A percentile compares a stretch with the other conserved stretches of the same genome.
Conservation (phyloP, 1,140 invertebrate genomes). For the Lycorma delicatula region DNA sequence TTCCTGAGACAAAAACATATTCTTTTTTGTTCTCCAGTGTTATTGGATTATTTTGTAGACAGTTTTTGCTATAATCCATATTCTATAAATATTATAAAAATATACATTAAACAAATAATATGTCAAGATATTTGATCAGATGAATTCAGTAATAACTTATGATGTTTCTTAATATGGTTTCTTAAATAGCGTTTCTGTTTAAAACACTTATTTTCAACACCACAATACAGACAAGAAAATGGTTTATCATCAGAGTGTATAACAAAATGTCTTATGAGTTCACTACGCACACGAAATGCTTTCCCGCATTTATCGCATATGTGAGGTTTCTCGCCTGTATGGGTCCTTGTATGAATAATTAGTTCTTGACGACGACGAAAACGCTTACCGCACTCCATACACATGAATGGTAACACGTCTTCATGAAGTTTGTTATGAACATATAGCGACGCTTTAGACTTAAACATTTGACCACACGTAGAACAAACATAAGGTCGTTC, state of each 20-base stretch:
- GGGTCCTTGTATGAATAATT: constrained; percentile 22
- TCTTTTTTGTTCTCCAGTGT: too few species aligned
- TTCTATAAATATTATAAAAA: too few species aligned
- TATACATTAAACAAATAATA: too few species aligned
- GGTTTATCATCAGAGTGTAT: constrained; percentile 65
- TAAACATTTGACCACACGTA: constrained; percentile 40
- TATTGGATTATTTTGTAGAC: too few species aligned
- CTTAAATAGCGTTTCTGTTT: constrained; percentile 55
- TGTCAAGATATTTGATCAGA: too few species aligned
- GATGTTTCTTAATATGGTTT: constrained; percentile 22
- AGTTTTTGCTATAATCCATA: too few species aligned
- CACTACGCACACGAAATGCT: constrained; percentile 15
- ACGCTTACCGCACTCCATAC: constrained; percentile 37
- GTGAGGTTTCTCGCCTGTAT: constrained; percentile 22
- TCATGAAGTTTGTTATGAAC: constrained; percentile 42
- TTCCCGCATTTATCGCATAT: constrained; percentile 28
- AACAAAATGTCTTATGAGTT: constrained; percentile 26
- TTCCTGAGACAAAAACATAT: too few species aligned
- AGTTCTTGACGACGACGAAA: constrained; percentile 33
- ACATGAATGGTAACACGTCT: background rate
- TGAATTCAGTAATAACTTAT: too few species aligned
- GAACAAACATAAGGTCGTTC: constrained; percentile 45
- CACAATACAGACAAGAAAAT: constrained; percentile 61
- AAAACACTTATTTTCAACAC: constrained; percentile 49
- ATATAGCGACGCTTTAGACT: constrained; percentile 27